phyloP scores from a whole-genome alignment of 2,113 vertebrate genomes.

The Stictonetta naevosa region DNA sequence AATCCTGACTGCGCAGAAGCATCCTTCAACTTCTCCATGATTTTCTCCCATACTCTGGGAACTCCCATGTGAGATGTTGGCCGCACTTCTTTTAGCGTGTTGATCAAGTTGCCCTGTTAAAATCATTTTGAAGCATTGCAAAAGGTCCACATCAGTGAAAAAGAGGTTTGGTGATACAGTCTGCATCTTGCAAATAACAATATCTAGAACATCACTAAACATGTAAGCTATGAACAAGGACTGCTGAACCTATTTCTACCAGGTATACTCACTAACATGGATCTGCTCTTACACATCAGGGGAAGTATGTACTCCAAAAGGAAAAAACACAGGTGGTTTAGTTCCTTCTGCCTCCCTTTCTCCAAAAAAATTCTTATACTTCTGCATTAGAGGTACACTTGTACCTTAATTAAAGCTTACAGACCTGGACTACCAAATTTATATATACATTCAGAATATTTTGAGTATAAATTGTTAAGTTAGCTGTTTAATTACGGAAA shows the following conservation, averaged over 20 bases:
- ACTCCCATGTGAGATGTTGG: constrained; percentile 90
- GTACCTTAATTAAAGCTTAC: neutral
- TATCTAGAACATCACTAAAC: neutral
- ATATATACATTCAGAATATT: neutral
- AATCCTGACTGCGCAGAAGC: constrained; percentile 81
- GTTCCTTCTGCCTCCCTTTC: neutral
- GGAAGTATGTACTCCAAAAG: neutral
- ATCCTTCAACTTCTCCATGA: constrained; percentile 90
- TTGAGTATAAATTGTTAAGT: neutral
- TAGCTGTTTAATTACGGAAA: neutral
- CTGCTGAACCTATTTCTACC: neutral
- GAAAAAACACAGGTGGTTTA: neutral
- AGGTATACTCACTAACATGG: neutral
- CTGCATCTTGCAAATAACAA: neutral
- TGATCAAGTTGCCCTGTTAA: constrained; percentile 83
- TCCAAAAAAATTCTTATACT: neutral
- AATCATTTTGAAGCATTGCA: neutral
- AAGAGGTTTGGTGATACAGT: neutral
- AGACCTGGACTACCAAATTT: neutral
- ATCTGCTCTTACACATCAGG: neutral
- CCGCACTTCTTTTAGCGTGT: constrained; percentile 82
- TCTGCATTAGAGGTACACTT: neutral
- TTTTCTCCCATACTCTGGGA: constrained; percentile 92
- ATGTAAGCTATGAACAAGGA: neutral
- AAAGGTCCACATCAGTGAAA: neutral